Evolutionary conservation across 1,140 invertebrate genomes (phyloP).

Genomic region (Aporrectodea caliginosa): DNA sequence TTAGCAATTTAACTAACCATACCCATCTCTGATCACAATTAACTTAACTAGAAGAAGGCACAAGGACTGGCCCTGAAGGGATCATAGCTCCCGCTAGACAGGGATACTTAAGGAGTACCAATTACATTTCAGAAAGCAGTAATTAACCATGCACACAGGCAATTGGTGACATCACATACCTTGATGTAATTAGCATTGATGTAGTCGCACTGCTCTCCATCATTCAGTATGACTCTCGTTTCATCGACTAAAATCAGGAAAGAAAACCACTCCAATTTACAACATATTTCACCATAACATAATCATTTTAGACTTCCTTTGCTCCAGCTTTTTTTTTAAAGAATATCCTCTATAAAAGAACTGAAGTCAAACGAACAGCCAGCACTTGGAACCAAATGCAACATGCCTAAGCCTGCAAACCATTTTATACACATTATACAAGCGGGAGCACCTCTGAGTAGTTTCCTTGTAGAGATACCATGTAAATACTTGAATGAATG

Average conservation of each 20-base stretch:
- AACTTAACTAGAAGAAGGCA: background rate
- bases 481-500: too few species aligned
- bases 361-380: background rate
- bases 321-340: too few species aligned
- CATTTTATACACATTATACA: too few species aligned
- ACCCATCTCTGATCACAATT: background rate
- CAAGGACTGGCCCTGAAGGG: too few species aligned
- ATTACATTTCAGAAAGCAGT: conserved; percentile 5
- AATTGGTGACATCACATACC: conserved; percentile 78
- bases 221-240: background rate
- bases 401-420: background rate
- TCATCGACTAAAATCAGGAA: background rate
- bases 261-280: too few species aligned
- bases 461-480: too few species aligned
- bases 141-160: too few species aligned
- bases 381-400: background rate
- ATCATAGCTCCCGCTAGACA: too few species aligned
- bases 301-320: too few species aligned
- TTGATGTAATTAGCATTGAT: background rate
- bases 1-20: background rate
- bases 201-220: background rate
- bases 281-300: background rate
- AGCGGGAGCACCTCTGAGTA: too few species aligned
- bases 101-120: too few species aligned
- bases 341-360: too few species aligned